A percentile compares a stretch with the other conserved stretches of the same genome.
These are phyloP conservation scores for Epinephelus malabaricus DNA, from an alignment of 2,797 vertebrate species.

Conservation along the genomic window DNA sequence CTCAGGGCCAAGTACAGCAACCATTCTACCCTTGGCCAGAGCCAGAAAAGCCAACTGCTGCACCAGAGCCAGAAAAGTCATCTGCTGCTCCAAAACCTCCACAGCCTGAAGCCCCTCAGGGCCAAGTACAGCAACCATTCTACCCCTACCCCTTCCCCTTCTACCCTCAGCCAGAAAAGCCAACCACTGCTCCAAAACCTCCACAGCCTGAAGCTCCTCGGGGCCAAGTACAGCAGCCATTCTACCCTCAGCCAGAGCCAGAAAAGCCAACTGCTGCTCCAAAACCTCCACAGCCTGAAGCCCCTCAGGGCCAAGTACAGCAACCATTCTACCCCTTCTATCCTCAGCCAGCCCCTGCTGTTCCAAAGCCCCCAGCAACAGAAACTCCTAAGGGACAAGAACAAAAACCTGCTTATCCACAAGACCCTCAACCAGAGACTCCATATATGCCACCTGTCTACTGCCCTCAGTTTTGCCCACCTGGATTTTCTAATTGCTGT, in stretches of 20 bases:
- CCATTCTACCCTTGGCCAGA: background rate
- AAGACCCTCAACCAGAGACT: constrained; percentile 1
- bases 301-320: background rate
- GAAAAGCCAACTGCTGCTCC: background rate
- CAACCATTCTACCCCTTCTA: constrained; percentile 3
- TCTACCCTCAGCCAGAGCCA: background rate
- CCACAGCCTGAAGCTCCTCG: background rate
- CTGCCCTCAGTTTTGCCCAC: constrained; percentile 61
- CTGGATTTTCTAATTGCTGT: constrained; percentile 73
- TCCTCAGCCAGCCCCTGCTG: too few species aligned
- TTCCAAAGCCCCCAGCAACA: background rate
- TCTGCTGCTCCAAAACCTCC: background rate
- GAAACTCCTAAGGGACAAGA: background rate
- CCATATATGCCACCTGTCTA: constrained; percentile 7
- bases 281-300: background rate
- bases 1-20: background rate
- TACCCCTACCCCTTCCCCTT: background rate
- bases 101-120: background rate
- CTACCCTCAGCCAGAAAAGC: constrained; percentile 3
- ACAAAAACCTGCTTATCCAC: background rate
- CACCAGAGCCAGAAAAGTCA: too few species aligned
- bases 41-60: too few species aligned
- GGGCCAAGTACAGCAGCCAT: background rate
- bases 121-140: background rate
- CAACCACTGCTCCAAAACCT: background rate